Evolutionary conservation across 2,797 vertebrate species (phyloP), one percentile per base, ranked within the genome.

Genomic region (Apogon talboti): DNA sequence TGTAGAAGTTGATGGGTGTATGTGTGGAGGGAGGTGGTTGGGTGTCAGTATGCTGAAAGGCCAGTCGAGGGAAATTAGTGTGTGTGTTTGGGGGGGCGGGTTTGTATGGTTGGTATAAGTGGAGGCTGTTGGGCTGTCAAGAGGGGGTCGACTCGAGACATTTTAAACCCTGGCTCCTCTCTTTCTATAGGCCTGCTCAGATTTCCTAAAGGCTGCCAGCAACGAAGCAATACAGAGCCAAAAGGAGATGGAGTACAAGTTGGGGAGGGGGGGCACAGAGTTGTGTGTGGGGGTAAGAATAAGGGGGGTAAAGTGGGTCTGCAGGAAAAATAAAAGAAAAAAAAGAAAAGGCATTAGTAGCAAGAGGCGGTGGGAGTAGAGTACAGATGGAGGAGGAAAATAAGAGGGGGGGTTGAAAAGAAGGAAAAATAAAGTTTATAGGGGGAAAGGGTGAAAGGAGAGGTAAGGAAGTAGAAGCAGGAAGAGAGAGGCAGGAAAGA

Each of bases 141-240:
- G 61, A 61, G 71, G 69, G 70, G 74, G 68, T 60, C 5, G 6
- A 65, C 73, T 75, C 57, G 69, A 83, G 81, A 87, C 75, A 86
- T 83, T 89, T 83, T 77, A 87, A 82, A 82, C 77, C 72, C 54
- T 46, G 42, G 84, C 66, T 82, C 44, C 67, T 82, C 50, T 76
- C 72, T 84, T 74, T 87, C 81, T 77, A 76, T 82, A 63, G 78
- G 56, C 63, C 84, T 74, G 75, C 88, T 92, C 87, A 53, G 74
- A 74, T 92, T 92, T 86, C 90, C 76, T 37, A 83, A 85, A 81
- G 73, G 80, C 84, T 82, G 83, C 78, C 87, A 86, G 80, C 81
- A 74, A 82, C 57, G 61, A 83, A 91, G 74, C 62, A 83, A 72
- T 37, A 55, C 63, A 61, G 78, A 87, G 74, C 73, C 68, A 81